phyloP scores from a whole-genome alignment of 2,113 vertebrate species.

The Coregonus clupeaformis region DNA sequence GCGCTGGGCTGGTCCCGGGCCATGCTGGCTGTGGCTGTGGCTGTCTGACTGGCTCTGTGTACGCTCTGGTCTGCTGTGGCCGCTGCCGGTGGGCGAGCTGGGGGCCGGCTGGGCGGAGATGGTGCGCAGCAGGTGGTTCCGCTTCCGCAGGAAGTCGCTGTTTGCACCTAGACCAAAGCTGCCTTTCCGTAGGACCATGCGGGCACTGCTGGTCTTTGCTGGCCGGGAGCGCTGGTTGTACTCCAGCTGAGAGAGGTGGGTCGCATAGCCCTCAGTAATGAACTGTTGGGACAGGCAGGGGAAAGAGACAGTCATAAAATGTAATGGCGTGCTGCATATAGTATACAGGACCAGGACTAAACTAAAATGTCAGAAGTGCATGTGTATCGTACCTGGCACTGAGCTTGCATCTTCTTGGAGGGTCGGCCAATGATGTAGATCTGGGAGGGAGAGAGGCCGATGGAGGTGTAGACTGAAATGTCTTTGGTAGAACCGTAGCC shows the following conservation, averaged over 20 bases:
- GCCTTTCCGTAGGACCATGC: constrained; percentile 94
- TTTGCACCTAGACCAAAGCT: constrained; percentile 93
- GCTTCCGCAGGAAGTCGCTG: constrained; percentile 91
- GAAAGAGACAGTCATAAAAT: neutral
- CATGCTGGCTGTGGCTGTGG: constrained; percentile 59
- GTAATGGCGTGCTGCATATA: constrained; percentile 2
- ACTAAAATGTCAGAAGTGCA: neutral
- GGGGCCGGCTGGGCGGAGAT: constrained; percentile 90
- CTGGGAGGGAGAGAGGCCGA: constrained; percentile 86
- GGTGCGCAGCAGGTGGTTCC: constrained; percentile 93
- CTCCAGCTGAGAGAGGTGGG: constrained; percentile 93
- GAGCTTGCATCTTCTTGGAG: constrained; percentile 94
- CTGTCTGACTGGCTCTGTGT: constrained; percentile 85
- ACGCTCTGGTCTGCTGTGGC: constrained; percentile 80
- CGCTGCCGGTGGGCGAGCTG: constrained; percentile 76
- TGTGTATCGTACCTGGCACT: constrained; percentile 85
- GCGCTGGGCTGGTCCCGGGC: constrained; percentile 61
- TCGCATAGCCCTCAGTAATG: constrained; percentile 93
- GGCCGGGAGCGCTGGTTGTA: constrained; percentile 90
- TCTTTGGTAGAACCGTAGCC: constrained; percentile 98
- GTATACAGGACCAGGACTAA: neutral
- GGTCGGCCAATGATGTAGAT: constrained; percentile 96
- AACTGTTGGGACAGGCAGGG: constrained; percentile 63
- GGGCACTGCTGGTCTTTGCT: constrained; percentile 87
- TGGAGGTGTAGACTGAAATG: constrained; percentile 91